Base-by-base conservation (phyloP, 2,888 invertebrate genomes). In the Coenonympha arcania region DNA sequence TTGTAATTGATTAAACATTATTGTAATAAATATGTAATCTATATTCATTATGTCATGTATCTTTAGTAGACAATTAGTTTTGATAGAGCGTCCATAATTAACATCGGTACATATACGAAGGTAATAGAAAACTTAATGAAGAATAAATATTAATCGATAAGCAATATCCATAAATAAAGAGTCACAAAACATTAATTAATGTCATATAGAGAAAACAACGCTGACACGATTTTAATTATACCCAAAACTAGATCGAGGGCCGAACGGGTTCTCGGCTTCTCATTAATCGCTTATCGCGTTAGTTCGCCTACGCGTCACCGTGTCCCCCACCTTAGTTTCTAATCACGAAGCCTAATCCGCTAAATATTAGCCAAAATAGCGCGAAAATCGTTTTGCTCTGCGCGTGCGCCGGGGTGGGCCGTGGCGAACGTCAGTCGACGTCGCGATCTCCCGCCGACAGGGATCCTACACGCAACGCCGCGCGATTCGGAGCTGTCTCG, bases 321-420 rank as follows among this genome's bases (percentile, higher is more conserved):
- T 71, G 60, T 70, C 58, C 60, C 60, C 60, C 61, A 54, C 55
- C 56, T 55, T 65, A 66, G 69, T 73, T 69, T 71, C 74, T 84
- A 81, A 82, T 81, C 78, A 79, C 68, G 76, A 73, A 79, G 82
- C 75, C 81, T 82, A 83, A 82, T 82, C 78, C 75, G 82, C 76
- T 76, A 79, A 81, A 81, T 83, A 76, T 83, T 83, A 80, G 83
- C 83, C 83, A 80, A 85, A 86, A 84, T 86, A 85, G 85, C 85
- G 85, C 84, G 83, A 86, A 86, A 85, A 85, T 79, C 72, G 80
- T 79, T 78, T 76, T 73, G 76, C 74, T 68, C 61, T 76, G 82
- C 80, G 81, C 79, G 65, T 73, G 78, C 78, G 79, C 70, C 73
- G 79, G 76, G 62, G 61, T 64, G 73, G 71, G 76, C 66, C 69